These are phyloP conservation scores for Pongo pygmaeus DNA, from an alignment of 2,113 vertebrate species.

Conservation along the genomic window DNA sequence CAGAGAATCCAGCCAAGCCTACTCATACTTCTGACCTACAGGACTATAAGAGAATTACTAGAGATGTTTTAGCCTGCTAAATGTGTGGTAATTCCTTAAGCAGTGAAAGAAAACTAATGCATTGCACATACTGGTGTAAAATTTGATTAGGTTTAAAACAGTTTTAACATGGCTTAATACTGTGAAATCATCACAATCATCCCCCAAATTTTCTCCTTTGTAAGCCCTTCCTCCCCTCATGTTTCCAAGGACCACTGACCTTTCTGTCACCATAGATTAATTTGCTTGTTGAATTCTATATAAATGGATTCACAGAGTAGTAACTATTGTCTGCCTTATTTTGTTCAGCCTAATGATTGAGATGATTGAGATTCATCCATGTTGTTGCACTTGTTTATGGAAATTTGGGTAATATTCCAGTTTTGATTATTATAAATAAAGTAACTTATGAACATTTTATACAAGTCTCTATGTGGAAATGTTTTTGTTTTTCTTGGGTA, in stretches of 20 bases:
- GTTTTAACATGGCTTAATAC: neutral
- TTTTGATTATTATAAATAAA: neutral
- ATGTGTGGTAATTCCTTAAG: neutral
- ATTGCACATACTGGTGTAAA: neutral
- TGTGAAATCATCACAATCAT: neutral
- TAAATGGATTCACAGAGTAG: neutral
- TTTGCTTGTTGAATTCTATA: neutral
- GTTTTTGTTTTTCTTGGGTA: neutral
- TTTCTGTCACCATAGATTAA: neutral
- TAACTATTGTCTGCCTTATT: neutral
- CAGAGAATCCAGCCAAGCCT: neutral
- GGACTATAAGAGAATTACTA: constrained; percentile 2
- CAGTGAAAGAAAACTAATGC: constrained; percentile 4
- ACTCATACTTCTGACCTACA: neutral
- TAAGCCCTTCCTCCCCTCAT: neutral
- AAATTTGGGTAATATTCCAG: neutral
- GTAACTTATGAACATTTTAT: neutral
- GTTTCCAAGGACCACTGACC: neutral
- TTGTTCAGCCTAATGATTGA: neutral
- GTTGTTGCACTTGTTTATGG: neutral
- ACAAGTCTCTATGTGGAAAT: neutral
- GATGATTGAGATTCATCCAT: neutral
- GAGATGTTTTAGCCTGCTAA: neutral
- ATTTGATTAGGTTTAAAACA: neutral
- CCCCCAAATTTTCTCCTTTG: neutral